Evolutionary conservation across 2,113 vertebrate species (phyloP).

Genomic region (Symphodus melops): DNA sequence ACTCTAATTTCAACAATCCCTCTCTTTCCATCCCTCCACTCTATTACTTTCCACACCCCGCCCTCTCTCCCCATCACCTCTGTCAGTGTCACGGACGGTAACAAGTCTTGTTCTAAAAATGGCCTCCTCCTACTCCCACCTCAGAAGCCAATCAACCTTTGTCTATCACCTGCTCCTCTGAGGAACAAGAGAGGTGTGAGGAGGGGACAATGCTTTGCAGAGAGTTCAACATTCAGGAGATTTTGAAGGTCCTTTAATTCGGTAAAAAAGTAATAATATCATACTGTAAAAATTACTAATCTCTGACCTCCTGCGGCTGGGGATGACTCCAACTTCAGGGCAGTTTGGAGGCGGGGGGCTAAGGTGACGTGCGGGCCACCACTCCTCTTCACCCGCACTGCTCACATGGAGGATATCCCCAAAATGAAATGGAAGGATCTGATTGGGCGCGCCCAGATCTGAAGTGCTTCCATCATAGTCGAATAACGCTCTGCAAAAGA

Average conservation of each 20-base stretch:
- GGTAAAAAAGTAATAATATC: background rate
- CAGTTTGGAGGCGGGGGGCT: constrained; percentile 80
- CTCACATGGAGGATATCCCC: constrained; percentile 97
- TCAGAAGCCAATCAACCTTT: constrained; percentile 40
- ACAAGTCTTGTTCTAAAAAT: constrained; percentile 19
- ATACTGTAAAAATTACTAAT: background rate
- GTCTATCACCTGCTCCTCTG: constrained; percentile 32
- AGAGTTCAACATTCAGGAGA: background rate
- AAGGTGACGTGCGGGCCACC: constrained; percentile 96
- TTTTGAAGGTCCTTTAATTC: too few species aligned
- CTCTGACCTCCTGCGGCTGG: constrained; percentile 94
- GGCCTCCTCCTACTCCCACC: constrained; percentile 31
- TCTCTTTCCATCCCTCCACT: constrained; percentile 18
- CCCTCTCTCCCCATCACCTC: constrained; percentile 16
- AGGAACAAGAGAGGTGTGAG: constrained; percentile 5
- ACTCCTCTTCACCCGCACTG: constrained; percentile 94
- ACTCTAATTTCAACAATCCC: constrained; percentile 29
- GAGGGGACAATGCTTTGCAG: background rate
- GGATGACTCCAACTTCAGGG: constrained; percentile 94
- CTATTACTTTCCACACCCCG: constrained; percentile 20
- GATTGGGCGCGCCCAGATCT: constrained; percentile 91
- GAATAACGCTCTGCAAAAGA: constrained; percentile 74
- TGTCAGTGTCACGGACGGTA: background rate
- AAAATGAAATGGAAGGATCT: constrained; percentile 92
- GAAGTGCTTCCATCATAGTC: constrained; percentile 93